Conservation (phyloP, 1,140 invertebrate genomes). For the Caenorhabditis inopinata region DNA sequence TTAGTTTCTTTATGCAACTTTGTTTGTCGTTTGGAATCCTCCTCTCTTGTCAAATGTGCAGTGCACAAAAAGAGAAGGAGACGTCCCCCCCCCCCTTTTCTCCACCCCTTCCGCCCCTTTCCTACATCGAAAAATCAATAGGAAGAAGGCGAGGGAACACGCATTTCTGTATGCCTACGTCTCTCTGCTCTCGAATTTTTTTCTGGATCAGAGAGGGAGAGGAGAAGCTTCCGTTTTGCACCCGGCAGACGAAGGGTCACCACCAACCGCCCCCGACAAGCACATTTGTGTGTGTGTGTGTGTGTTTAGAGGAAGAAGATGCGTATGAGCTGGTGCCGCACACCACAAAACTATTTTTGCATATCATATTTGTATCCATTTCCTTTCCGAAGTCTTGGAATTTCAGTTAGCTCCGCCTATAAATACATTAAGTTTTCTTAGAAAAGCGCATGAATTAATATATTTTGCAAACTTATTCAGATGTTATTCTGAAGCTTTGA, state of each 20-base stretch:
- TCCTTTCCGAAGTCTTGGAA: neutral
- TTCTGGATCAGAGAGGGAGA: constrained; percentile 13
- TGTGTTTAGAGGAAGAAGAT: constrained; percentile 16
- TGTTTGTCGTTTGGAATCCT: neutral
- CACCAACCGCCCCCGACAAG: constrained; percentile 23
- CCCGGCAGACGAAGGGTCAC: constrained; percentile 19
- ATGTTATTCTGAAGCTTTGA: no score
- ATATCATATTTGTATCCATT: neutral
- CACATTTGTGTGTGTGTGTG: constrained; percentile 24
- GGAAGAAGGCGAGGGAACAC: constrained; percentile 21
- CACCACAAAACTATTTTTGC: constrained; percentile 14
- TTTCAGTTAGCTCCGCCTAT: no score
- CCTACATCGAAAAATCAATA: constrained; percentile 2
- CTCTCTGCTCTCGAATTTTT: neutral
- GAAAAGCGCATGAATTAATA: no score
- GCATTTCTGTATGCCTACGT: neutral
- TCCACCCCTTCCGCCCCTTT: no score
- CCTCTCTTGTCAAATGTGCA: no score
- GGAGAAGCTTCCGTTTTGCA: constrained; percentile 33
- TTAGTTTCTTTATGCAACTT: neutral
- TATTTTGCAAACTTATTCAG: no score
- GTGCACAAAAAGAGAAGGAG: constrained; percentile 2
- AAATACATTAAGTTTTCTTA: no score
- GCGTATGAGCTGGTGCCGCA: constrained; percentile 13
- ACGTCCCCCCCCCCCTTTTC: neutral